phyloP scores from a whole-genome alignment of 2,888 invertebrate species.

The Drosophila hawaiiensis region DNA sequence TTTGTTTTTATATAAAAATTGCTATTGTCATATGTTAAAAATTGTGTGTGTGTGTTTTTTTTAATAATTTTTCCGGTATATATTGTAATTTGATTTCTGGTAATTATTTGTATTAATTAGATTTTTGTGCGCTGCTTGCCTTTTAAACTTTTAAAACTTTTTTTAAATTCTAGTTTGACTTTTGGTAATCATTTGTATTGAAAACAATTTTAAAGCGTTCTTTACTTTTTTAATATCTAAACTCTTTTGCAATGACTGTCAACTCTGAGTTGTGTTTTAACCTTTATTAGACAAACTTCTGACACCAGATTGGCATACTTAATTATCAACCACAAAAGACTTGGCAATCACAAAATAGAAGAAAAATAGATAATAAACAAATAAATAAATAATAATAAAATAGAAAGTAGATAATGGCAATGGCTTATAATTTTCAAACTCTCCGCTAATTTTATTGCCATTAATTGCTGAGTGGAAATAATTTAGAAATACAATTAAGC shows the following conservation, averaged over 20 bases:
- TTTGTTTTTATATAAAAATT: slow-evolving; percentile 60
- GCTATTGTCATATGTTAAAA: slow-evolving; percentile 14
- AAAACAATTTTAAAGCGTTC: slow-evolving; percentile 18
- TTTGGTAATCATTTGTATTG: slow-evolving; percentile 20
- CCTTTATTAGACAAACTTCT: slow-evolving; percentile 11
- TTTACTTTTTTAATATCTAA: slow-evolving; percentile 32
- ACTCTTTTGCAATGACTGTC: neutral
- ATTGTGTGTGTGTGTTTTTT: neutral
- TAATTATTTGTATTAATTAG: slow-evolving; percentile 34
- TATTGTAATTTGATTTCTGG: neutral
- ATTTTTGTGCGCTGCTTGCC: slow-evolving; percentile 19
- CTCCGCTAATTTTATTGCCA: neutral
- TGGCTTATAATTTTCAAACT: neutral
- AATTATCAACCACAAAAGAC: slow-evolving; percentile 23
- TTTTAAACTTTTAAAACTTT: slow-evolving; percentile 24
- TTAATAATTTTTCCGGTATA: neutral
- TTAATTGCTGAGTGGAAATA: neutral
- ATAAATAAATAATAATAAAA: too few relatives aligned
- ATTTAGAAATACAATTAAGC: slow-evolving; percentile 8
- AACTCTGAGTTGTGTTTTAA: neutral
- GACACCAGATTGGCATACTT: slow-evolving; percentile 47
- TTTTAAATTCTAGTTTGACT: neutral
- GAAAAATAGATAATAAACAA: too few relatives aligned
- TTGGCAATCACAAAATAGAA: neutral
- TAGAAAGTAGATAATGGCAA: neutral